Conservation (phyloP, 1,140 invertebrate species). For the Calliopsis andreniformis region DNA sequence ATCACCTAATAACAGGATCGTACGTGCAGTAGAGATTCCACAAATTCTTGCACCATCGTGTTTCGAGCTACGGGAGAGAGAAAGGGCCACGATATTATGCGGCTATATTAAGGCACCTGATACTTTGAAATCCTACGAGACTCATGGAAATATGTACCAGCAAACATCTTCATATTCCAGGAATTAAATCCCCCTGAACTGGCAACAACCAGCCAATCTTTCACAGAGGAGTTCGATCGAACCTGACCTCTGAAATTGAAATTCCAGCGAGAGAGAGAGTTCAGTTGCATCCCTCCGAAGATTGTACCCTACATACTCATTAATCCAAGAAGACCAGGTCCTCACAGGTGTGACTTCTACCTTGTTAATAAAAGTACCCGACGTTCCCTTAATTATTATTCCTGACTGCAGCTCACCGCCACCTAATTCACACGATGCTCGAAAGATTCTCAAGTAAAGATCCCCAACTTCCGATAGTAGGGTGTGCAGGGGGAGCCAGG, state of each 20-base stretch:
- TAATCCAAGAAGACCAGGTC: too few species aligned
- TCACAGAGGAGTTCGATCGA: not conserved
- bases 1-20: conserved; percentile 34
- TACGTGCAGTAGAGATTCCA: conserved; percentile 27
- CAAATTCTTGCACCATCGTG: conserved; percentile 20
- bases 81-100: conserved; percentile 7
- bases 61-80: not conserved
- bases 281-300: too few species aligned
- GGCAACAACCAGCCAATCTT: not conserved
- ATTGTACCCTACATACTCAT: too few species aligned
- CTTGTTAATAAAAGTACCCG: too few species aligned
- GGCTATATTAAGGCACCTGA: conserved; percentile 8
- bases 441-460: not conserved
- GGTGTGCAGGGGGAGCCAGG: not conserved
- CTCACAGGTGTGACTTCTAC: too few species aligned
- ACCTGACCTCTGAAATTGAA: not conserved
- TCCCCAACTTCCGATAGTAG: not conserved
- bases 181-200: conserved; percentile 7
- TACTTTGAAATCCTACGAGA: conserved; percentile 14
- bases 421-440: too few species aligned
- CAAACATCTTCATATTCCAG: not conserved
- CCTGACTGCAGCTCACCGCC: too few species aligned
- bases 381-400: too few species aligned
- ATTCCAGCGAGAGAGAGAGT: too few species aligned
- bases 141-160: not conserved